Conservation (phyloP, 2,888 invertebrate species). For the Diadegma fenestrale region DNA sequence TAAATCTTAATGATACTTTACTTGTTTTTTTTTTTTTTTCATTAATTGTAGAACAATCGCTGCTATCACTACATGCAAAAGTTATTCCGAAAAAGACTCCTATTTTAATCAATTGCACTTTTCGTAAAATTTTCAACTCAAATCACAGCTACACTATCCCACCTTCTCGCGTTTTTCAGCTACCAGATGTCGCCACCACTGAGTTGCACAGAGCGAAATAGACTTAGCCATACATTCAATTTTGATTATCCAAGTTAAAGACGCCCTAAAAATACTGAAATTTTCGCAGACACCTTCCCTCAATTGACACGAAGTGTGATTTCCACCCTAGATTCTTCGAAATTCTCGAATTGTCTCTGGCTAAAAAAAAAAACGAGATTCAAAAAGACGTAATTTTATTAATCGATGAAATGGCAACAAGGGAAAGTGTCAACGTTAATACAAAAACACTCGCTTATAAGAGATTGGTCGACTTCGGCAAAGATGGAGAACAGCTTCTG, state of each 20-base stretch:
- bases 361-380: constrained; percentile 64
- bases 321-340: constrained; percentile 70
- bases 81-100: no score
- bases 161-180: not conserved
- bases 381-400: constrained; percentile 68
- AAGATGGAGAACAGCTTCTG: constrained; percentile 46
- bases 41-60: no score
- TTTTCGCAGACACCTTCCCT: constrained; percentile 61
- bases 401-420: constrained; percentile 68
- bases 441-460: constrained; percentile 57
- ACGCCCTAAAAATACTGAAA: constrained; percentile 36
- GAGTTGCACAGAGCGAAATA: not conserved
- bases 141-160: constrained; percentile 6
- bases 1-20: constrained; percentile 17
- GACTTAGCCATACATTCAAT: constrained; percentile 16
- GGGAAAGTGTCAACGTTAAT: constrained; percentile 64
- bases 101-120: constrained; percentile 7
- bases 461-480: constrained; percentile 66
- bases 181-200: not conserved
- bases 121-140: not conserved
- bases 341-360: constrained; percentile 59
- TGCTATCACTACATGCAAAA: no score
- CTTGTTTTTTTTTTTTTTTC: constrained; percentile 10
- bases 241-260: constrained; percentile 22
- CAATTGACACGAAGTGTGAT: constrained; percentile 66